These are phyloP conservation scores for Barypeithes pellucidus DNA, from an alignment of 2,888 invertebrate genomes.

Conservation along the genomic window DNA sequence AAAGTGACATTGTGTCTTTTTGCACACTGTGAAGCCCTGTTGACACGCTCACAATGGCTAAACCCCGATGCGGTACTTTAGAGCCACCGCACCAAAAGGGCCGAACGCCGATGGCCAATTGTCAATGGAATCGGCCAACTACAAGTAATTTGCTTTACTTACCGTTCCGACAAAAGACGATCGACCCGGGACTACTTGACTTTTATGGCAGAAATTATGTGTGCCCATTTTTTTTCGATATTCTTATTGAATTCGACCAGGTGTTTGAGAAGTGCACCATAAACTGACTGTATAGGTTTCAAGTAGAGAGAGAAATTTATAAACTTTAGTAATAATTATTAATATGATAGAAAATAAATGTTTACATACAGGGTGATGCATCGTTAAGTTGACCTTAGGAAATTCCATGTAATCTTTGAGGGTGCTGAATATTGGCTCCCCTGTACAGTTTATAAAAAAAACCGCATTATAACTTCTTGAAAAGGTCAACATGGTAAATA, in stretches of 20 bases:
- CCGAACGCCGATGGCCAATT: slow-evolving; percentile 56
- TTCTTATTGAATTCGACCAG: slow-evolving; percentile 50
- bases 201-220: slow-evolving; percentile 53
- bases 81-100: slow-evolving; percentile 54
- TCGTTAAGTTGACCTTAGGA: too few relatives aligned
- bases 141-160: slow-evolving; percentile 68
- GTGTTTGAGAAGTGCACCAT: slow-evolving; percentile 44
- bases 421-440: too few relatives aligned
- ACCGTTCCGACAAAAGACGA: slow-evolving; percentile 63
- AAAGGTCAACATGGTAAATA: too few relatives aligned
- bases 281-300: slow-evolving; percentile 2
- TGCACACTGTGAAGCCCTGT: slow-evolving; percentile 67
- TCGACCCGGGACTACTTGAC: slow-evolving; percentile 53
- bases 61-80: slow-evolving; percentile 70
- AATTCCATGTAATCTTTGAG: too few relatives aligned
- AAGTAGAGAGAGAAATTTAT: too few relatives aligned
- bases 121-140: slow-evolving; percentile 66
- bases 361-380: too few relatives aligned
- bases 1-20: slow-evolving; percentile 70
- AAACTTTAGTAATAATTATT: too few relatives aligned
- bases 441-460: too few relatives aligned
- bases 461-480: too few relatives aligned
- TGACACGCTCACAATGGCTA: slow-evolving; percentile 66
- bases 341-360: too few relatives aligned
- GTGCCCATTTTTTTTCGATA: slow-evolving; percentile 43